Evolutionary conservation across 2,797 vertebrate species (phyloP).

Genomic region (Holocentrus rufus): DNA sequence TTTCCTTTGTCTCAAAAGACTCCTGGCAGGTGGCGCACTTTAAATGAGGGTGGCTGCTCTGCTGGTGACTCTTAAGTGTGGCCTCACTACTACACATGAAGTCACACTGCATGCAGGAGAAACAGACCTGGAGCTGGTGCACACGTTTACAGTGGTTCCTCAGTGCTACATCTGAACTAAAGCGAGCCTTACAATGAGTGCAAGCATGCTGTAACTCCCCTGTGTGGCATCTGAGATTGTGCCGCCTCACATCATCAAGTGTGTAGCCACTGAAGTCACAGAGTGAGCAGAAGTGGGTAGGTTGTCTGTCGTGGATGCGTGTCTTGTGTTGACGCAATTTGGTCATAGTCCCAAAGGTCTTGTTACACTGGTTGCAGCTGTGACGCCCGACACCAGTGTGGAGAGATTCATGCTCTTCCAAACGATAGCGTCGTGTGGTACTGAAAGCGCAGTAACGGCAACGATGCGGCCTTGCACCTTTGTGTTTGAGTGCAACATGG

Average conservation of each 20-base stretch:
- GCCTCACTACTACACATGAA: constrained; percentile 83
- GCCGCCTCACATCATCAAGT: constrained; percentile 89
- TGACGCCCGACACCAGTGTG: constrained; percentile 93
- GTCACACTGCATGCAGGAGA: constrained; percentile 79
- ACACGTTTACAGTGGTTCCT: constrained; percentile 89
- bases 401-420: constrained; percentile 92
- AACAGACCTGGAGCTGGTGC: constrained; percentile 78
- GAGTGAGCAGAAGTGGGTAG: constrained; percentile 88
- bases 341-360: constrained; percentile 90
- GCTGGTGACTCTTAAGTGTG: constrained; percentile 84
- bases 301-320: constrained; percentile 89
- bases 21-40: constrained; percentile 83
- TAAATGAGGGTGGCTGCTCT: constrained; percentile 82
- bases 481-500: constrained; percentile 87
- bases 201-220: constrained; percentile 86
- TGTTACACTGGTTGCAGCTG: constrained; percentile 84
- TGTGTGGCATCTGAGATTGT: constrained; percentile 89
- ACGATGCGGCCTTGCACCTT: constrained; percentile 83
- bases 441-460: constrained; percentile 91
- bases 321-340: constrained; percentile 90
- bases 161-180: constrained; percentile 90
- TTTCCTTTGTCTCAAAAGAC: constrained; percentile 78
- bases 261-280: constrained; percentile 94
- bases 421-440: constrained; percentile 89
- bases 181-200: constrained; percentile 85